Percentiles rank a stretch among this genome's conserved stretches.
Evolutionary conservation across 2,797 vertebrate species (phyloP).

Genomic region (Hyperoplus lanceolatus): DNA sequence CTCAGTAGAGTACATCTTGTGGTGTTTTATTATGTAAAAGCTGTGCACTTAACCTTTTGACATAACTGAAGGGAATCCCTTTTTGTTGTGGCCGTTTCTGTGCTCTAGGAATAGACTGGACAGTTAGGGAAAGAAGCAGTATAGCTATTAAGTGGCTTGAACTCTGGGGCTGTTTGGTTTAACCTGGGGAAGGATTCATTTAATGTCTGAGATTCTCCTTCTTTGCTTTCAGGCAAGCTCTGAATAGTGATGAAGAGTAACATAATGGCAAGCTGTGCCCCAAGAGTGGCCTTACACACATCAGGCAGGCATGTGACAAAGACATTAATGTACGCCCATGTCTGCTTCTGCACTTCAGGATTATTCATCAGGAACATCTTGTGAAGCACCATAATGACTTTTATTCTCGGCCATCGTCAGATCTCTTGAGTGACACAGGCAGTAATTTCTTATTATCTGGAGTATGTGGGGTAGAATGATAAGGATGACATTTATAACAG

Average conservation of each 20-base stretch:
- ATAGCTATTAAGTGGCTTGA: constrained; percentile 71
- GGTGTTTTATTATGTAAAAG: constrained; percentile 56
- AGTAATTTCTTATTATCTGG: constrained; percentile 82
- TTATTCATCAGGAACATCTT: constrained; percentile 71
- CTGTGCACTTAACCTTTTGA: constrained; percentile 68
- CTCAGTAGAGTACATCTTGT: constrained; percentile 4
- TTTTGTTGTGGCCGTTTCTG: constrained; percentile 65
- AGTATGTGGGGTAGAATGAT: constrained; percentile 84
- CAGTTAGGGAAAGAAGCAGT: constrained; percentile 42
- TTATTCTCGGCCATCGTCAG: constrained; percentile 70
- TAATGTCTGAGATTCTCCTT: constrained; percentile 55
- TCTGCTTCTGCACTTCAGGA: constrained; percentile 62
- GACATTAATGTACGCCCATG: constrained; percentile 62
- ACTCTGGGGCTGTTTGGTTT: constrained; percentile 64
- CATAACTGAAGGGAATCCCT: constrained; percentile 42
- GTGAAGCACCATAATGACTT: constrained; percentile 69
- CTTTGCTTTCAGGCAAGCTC: constrained; percentile 46
- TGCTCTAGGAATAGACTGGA: constrained; percentile 51
- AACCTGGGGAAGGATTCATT: constrained; percentile 72
- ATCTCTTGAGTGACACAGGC: constrained; percentile 78
- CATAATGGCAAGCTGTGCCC: constrained; percentile 53
- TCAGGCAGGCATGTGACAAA: constrained; percentile 65
- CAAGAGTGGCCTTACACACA: constrained; percentile 56
- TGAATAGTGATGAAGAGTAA: constrained; percentile 59
- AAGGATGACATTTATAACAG: constrained; percentile 66